These are phyloP conservation scores for Manduca sexta DNA, from an alignment of 1,140 invertebrate genomes.

Conservation along the genomic window DNA sequence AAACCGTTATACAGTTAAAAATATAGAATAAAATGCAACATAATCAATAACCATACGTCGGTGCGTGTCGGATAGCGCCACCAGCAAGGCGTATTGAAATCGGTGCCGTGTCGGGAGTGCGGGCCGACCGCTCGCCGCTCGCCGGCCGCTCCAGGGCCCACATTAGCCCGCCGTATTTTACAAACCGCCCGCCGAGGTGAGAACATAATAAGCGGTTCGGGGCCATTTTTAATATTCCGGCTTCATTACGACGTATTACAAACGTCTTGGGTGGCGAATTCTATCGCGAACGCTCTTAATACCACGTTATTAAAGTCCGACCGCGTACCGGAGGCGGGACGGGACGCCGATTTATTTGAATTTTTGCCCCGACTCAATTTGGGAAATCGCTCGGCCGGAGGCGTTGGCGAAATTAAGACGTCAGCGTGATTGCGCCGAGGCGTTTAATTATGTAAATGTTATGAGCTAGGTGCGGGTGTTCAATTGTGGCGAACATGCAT, in stretches of 20 bases:
- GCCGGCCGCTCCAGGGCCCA: conserved; percentile 33
- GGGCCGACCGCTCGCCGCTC: too few species aligned
- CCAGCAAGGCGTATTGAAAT: conserved; percentile 40
- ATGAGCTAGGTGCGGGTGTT: conserved; percentile 43
- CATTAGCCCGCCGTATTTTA: conserved; percentile 68
- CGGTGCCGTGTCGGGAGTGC: background rate
- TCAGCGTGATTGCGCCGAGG: conserved; percentile 66
- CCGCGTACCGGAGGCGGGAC: conserved; percentile 43
- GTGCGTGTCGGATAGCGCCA: conserved; percentile 30
- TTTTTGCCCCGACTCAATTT: conserved; percentile 70
- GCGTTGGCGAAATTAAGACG: conserved; percentile 70
- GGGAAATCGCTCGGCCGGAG: conserved; percentile 66
- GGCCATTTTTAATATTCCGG: conserved; percentile 70
- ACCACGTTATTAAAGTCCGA: conserved; percentile 55
- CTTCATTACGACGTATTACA: conserved; percentile 71
- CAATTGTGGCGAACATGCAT: too few species aligned
- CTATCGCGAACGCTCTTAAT: conserved; percentile 70
- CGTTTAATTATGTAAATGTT: conserved; percentile 73
- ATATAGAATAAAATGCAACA: background rate
- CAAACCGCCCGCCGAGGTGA: conserved; percentile 61
- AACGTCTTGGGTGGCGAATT: conserved; percentile 72
- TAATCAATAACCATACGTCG: background rate
- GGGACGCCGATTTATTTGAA: conserved; percentile 67
- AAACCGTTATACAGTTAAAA: background rate
- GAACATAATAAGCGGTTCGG: conserved; percentile 71